phyloP scores from a whole-genome alignment of 1,140 invertebrate genomes.

The Lethocerus indicus region DNA sequence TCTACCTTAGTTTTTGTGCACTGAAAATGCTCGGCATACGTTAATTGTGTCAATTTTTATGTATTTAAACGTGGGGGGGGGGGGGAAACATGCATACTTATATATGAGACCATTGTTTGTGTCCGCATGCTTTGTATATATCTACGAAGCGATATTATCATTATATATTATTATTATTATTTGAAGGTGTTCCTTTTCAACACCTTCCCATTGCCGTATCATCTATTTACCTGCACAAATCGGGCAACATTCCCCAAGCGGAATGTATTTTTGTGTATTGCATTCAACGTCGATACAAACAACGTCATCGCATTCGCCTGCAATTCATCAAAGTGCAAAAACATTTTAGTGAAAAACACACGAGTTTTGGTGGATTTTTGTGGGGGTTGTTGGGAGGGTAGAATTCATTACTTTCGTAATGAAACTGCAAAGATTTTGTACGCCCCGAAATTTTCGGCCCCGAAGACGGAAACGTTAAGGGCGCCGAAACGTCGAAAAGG shows the following conservation, averaged over 20 bases:
- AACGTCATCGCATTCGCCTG: conserved; percentile 26
- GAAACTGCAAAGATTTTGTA: too few relatives aligned
- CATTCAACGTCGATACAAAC: conserved; percentile 27
- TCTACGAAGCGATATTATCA: not conserved
- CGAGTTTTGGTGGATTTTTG: not conserved
- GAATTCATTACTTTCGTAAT: not conserved
- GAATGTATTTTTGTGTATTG: conserved; percentile 27
- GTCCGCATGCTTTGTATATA: not conserved
- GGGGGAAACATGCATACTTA: not conserved
- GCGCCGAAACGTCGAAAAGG: conserved; percentile 8
- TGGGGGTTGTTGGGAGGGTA: not conserved
- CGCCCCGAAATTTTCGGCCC: not conserved
- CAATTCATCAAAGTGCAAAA: conserved; percentile 4
- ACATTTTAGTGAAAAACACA: not conserved
- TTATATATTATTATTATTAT: not conserved
- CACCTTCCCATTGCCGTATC: too few relatives aligned
- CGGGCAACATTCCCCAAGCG: conserved; percentile 33
- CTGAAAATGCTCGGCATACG: too few relatives aligned
- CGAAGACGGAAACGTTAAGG: not conserved
- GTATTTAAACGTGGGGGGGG: not conserved
- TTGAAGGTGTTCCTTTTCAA: not conserved
- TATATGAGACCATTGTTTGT: not conserved
- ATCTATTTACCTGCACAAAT: conserved; percentile 24
- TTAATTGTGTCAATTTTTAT: conserved; percentile 15
- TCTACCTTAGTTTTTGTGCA: too few relatives aligned